Percentiles rank a stretch among this genome's conserved stretches.
Conservation (phyloP, 1,140 invertebrate species). For the Macrotrachela quadricornifera region DNA sequence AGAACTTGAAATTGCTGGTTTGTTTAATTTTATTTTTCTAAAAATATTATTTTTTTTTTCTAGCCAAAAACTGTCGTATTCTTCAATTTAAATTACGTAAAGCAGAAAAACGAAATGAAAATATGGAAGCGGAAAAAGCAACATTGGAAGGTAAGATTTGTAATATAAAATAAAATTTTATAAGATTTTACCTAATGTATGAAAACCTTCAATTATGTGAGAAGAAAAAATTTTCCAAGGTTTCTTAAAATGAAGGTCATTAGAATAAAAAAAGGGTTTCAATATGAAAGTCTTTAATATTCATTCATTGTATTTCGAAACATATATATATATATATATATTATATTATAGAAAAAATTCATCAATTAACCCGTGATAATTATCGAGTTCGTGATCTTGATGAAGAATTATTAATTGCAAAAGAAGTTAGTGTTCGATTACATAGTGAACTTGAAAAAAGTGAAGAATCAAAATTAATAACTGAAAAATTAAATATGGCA, state of each 20-base stretch:
- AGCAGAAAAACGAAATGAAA: conserved; percentile 66
- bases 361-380: not conserved
- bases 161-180: not conserved
- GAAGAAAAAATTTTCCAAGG: not conserved
- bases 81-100: conserved; percentile 93
- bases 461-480: conserved; percentile 1
- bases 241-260: not conserved
- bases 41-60: conserved; percentile 61
- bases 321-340: too few species aligned
- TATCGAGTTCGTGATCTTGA: conserved; percentile 6
- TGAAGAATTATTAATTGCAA: conserved; percentile 9
- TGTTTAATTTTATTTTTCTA: conserved; percentile 28
- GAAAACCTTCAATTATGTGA: too few species aligned
- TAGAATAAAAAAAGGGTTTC: too few species aligned
- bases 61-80: conserved; percentile 85
- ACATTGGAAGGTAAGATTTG: not conserved
- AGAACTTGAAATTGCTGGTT: conserved; percentile 21
- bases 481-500: conserved; percentile 3
- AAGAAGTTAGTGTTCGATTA: conserved; percentile 8
- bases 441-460: conserved; percentile 6
- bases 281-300: too few species aligned
- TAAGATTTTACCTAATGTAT: not conserved
- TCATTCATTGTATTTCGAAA: too few species aligned
- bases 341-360: not conserved
- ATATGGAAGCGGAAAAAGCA: conserved; percentile 54